A percentile compares a stretch with the other conserved stretches of the same genome.
Evolutionary conservation across 2,113 vertebrate genomes (phyloP).

Genomic region (Gracilinanus agilis): DNA sequence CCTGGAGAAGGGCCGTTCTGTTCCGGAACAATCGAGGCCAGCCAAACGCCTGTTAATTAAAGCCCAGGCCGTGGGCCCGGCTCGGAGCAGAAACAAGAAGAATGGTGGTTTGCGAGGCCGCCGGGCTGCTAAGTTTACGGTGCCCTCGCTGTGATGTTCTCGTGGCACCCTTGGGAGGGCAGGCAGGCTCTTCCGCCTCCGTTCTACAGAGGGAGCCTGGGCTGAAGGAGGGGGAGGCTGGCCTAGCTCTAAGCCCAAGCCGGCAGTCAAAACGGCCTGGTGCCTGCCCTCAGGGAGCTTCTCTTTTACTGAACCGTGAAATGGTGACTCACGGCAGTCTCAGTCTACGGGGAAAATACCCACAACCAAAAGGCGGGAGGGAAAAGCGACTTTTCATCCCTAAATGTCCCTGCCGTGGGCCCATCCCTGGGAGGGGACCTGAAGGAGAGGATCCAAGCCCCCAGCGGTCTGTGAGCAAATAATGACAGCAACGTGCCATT

Average conservation of each 20-base stretch:
- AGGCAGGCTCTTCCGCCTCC: background rate
- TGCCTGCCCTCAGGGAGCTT: background rate
- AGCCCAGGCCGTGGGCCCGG: no score
- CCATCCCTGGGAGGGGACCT: background rate
- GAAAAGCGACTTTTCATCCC: background rate
- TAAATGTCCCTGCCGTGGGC: background rate
- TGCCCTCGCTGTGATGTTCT: no score
- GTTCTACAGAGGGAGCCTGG: background rate
- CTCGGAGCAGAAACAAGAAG: background rate
- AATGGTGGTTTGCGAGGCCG: background rate
- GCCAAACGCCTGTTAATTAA: background rate
- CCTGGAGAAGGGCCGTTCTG: background rate
- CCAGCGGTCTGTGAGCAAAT: background rate
- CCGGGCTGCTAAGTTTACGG: accelerated
- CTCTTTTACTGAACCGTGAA: background rate
- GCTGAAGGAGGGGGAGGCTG: background rate
- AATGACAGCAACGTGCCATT: background rate
- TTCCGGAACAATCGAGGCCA: background rate
- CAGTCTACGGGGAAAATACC: background rate
- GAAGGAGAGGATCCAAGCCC: background rate
- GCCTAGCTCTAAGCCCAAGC: background rate
- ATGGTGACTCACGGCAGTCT: background rate
- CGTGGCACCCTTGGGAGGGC: no score
- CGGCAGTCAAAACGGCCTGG: background rate
- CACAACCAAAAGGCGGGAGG: background rate